Evolutionary conservation across 2,797 vertebrate genomes (phyloP).

Genomic region (Telmatherina bonti): DNA sequence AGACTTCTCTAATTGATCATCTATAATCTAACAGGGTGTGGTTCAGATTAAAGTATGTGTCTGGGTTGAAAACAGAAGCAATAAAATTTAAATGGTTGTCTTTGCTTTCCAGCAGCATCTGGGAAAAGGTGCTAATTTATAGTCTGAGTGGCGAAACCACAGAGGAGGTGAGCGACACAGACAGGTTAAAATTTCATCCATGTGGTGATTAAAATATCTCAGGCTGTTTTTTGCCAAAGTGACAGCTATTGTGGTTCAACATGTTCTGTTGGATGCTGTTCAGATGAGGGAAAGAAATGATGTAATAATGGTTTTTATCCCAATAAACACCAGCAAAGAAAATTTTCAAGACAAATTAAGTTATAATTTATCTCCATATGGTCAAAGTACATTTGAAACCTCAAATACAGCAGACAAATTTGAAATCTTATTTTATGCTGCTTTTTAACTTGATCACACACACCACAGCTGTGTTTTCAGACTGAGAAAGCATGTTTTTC

Average conservation of each 20-base stretch:
- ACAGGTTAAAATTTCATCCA: constrained; percentile 20
- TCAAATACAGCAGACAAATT: background rate
- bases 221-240: constrained; percentile 10
- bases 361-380: background rate
- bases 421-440: constrained; percentile 11
- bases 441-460: constrained; percentile 8
- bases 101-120: constrained; percentile 23
- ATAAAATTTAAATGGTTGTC: constrained; percentile 42
- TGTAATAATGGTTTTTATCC: background rate
- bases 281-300: background rate
- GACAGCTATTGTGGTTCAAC: background rate
- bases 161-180: constrained; percentile 36
- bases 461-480: constrained; percentile 5
- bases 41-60: background rate
- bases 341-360: background rate
- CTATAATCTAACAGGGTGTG: background rate
- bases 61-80: background rate
- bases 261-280: background rate
- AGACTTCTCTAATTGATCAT: background rate
- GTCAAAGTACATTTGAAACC: background rate
- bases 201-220: constrained; percentile 29
- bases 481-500: constrained; percentile 2
- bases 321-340: background rate
- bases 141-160: constrained; percentile 23
- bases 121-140: constrained; percentile 38